Evolutionary conservation across 1,140 invertebrate genomes (phyloP).

Genomic region (Calosoma granatense): DNA sequence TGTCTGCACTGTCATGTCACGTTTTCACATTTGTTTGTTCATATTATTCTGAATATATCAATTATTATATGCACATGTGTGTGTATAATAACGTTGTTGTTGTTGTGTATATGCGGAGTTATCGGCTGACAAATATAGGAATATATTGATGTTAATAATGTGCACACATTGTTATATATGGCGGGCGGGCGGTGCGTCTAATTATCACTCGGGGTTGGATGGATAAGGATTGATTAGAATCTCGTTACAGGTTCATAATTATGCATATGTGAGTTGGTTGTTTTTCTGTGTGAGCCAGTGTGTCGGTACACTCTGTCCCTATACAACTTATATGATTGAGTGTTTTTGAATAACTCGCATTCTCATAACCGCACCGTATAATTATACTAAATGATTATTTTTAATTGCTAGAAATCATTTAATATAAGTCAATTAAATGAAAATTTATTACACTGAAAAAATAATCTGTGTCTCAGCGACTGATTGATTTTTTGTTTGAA

Average conservation of each 20-base stretch:
- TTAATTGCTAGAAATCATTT: slow-evolving; percentile 9
- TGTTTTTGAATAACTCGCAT: slow-evolving; percentile 2
- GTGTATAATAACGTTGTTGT: too few relatives aligned
- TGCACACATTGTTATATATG: slow-evolving; percentile 5
- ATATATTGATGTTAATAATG: slow-evolving; percentile 3
- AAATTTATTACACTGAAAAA: slow-evolving; percentile 5
- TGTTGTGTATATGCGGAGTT: background rate
- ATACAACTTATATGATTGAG: background rate
- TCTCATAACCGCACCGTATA: slow-evolving; percentile 1
- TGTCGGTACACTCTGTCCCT: background rate
- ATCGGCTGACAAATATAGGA: background rate
- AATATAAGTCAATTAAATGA: slow-evolving; percentile 9
- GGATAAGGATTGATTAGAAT: slow-evolving; percentile 4
- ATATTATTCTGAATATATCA: too few relatives aligned
- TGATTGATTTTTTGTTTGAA: background rate
- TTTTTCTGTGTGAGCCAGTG: background rate
- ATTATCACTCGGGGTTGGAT: slow-evolving; percentile 3
- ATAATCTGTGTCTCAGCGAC: background rate
- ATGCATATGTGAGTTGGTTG: background rate
- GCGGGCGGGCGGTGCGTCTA: background rate
- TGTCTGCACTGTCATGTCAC: too few relatives aligned
- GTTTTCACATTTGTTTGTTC: too few relatives aligned
- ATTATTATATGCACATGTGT: too few relatives aligned
- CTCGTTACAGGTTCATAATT: slow-evolving; percentile 6
- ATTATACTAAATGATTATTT: slow-evolving; percentile 9